Evolutionary conservation across 2,113 vertebrate species (phyloP), one percentile per base, ranked within the genome.

Genomic region (Larimichthys crocea): DNA sequence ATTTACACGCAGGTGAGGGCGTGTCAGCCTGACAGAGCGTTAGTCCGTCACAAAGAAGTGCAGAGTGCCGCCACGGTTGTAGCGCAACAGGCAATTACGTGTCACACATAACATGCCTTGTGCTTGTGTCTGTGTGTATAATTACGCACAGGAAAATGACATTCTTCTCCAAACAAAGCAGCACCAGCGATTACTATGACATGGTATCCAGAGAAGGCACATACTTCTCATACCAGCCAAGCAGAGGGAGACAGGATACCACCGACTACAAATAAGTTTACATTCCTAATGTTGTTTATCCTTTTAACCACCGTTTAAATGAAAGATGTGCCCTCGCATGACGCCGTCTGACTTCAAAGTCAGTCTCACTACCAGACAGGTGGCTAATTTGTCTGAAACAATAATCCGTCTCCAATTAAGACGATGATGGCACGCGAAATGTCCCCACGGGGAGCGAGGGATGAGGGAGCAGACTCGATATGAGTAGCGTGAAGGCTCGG

Each of bases 1-100:
- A 71, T 24, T 80, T 61, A 77, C 82, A 68, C 35, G 46, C 90
- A 92, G 92, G 90, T 93, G 79, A 88, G 71, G 86, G 86, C 11
- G 80, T 70, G 79, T 78, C 83, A 40, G 10, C 60, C 56, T n/a
- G 52, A 65, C 63, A 73, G 44, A 5, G 56, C 40, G 72, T 80
- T 22, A 40, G 40, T 72, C 40, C 42, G 7, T 8, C 20, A n/a
- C 53, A 67, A 44, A 64, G 52, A 86, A 76, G 88, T 86, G 84
- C 75, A 86, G 66, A 88, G 84, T 60, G 22, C 29, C 14, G 10
- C 76, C 48, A 71, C 73, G 60, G 61, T 15, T 24, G 75, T 72
- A 72, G 59, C 1, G 12, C 40, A 79, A 79, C 78, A 71, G 74
- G 74, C 77, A 84, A 87, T 86, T 85, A 86, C 59, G 55, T 62